These are phyloP conservation scores for Oryzias curvinotus DNA, from an alignment of 2,113 vertebrate genomes.

Conservation along the genomic window DNA sequence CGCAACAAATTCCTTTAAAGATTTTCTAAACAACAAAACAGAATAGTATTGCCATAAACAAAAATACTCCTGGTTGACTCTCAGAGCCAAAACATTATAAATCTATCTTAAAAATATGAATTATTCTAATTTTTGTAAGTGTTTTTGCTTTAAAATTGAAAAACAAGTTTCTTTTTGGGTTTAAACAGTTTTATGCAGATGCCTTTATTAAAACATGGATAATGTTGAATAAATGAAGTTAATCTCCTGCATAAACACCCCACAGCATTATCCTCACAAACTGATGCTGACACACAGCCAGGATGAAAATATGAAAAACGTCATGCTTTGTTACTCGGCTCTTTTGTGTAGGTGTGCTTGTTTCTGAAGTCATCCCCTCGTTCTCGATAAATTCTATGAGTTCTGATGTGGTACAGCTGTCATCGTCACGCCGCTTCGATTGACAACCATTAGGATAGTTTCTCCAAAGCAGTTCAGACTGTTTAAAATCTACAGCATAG, in stretches of 20 bases:
- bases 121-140: no score
- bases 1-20: no score
- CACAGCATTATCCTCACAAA: conserved; percentile 14
- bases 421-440: conserved; percentile 15
- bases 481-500: conserved; percentile 2
- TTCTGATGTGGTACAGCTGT: conserved; percentile 18
- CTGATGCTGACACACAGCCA: conserved; percentile 5
- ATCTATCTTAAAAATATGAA: no score
- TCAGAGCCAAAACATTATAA: no score
- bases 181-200: background rate
- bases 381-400: conserved; percentile 26
- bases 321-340: conserved; percentile 3
- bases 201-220: conserved; percentile 13
- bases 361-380: conserved; percentile 6
- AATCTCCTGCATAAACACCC: conserved; percentile 29
- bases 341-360: conserved; percentile 18
- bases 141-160: no score
- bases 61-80: no score
- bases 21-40: no score
- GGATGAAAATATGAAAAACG: conserved; percentile 15
- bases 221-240: conserved; percentile 16
- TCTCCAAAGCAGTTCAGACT: background rate
- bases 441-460: conserved; percentile 27
- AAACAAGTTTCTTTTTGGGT: no score
- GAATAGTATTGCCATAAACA: no score